phyloP scores from a whole-genome alignment of 2,797 vertebrate genomes.

The Apodemus agrarius region DNA sequence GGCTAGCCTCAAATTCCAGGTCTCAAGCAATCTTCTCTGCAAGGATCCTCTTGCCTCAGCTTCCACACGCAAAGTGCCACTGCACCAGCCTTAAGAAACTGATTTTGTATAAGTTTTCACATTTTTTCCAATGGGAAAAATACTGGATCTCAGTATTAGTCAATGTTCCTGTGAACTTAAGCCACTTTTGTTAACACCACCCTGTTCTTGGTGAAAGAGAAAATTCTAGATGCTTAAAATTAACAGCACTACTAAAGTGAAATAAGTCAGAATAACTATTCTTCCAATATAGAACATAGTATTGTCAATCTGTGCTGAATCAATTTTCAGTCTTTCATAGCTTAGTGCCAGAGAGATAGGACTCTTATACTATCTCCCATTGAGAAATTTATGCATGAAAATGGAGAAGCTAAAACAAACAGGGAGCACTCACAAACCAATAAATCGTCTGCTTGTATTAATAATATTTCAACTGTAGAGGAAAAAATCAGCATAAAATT shows the following conservation, averaged over 20 bases:
- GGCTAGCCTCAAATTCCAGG: background rate
- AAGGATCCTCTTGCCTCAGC: background rate
- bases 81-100: background rate
- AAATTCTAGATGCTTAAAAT: constrained; percentile 39
- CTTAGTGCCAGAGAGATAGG: background rate
- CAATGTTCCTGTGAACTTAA: constrained; percentile 49
- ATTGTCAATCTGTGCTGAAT: background rate
- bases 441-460: constrained; percentile 3
- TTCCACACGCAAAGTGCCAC: background rate
- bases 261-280: constrained; percentile 22
- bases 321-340: constrained; percentile 10
- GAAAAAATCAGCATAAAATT: constrained; percentile 43
- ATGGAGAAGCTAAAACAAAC: constrained; percentile 28
- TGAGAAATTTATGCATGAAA: constrained; percentile 1
- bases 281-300: background rate
- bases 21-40: background rate
- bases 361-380: background rate
- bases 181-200: background rate
- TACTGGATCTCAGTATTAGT: constrained; percentile 35
- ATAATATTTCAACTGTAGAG: constrained; percentile 40
- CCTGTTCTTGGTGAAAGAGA: background rate
- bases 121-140: background rate
- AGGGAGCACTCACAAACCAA: constrained; percentile 11
- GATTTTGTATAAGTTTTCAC: background rate
- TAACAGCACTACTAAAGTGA: background rate